Evolutionary conservation across 2,888 invertebrate genomes (phyloP), one percentile per base, ranked within the genome.

Genomic region (Scaptomyza parva): DNA sequence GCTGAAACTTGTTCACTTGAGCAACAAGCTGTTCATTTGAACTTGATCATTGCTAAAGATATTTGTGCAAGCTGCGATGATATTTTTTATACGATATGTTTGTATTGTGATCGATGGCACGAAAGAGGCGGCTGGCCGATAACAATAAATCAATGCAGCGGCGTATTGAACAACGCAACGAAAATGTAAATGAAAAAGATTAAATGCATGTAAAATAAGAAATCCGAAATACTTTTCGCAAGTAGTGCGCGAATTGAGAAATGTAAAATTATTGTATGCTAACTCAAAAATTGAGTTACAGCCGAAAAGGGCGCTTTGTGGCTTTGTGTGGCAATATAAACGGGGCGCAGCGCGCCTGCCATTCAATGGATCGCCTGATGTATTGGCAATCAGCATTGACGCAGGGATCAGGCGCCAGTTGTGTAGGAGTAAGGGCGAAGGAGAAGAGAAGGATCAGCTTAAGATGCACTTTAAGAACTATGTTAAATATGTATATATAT

Each of bases 401-500:
- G 14, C 2, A 12, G 44, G 63, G 71, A 68, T 64, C 61, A 55
- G 35, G 35, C 39, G 4, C 30, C 67, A 70, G 40, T 35, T 50
- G 52, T 57, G 48, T n/a, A 28, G 40, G 12, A 26, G n/a, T 22
- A n/a, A 22, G 9, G 2, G 24, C 9, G 14, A 14, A 7, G 26
- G 3, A 14, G 11, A 14, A 6, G 12, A 14, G n/a, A 30, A 12
- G 75, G 50, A 52, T 58, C 60, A 33, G 81, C 73, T 72, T 84
- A 62, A 54, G 60, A 53, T 75, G 76, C 86, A 78, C 78, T 78
- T 70, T 61, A 43, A 18, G 50, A 22, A 24, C n/a, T 33, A 39
- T 67, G 55, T 79, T 51, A 66, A 83, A 86, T 82, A 78, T 85
- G 68, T 57, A 75, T 51, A 61, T 59, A 47, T 43, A 33, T 33